These are phyloP conservation scores for Eupithecia vulgata DNA, from an alignment of 2,888 invertebrate genomes.

Conservation along the genomic window DNA sequence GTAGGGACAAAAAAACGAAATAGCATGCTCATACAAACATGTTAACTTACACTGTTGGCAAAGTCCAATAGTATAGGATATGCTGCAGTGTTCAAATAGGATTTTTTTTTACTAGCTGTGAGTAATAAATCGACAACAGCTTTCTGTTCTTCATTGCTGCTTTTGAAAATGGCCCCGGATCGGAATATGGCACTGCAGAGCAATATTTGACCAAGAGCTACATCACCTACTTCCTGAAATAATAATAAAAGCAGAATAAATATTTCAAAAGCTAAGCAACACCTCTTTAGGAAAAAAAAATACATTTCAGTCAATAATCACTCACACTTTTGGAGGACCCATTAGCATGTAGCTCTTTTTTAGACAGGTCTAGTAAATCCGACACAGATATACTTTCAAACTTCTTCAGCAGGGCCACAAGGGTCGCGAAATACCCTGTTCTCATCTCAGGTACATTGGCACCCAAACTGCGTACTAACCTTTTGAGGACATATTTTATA, in stretches of 20 bases:
- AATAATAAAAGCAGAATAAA: neutral
- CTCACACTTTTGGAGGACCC: conserved; percentile 88
- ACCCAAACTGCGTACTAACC: conserved; percentile 89
- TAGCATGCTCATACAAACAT: no score
- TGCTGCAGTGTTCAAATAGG: conserved; percentile 85
- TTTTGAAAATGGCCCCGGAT: conserved; percentile 83
- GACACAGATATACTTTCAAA: conserved; percentile 77
- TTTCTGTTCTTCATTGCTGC: conserved; percentile 75
- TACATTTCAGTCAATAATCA: neutral
- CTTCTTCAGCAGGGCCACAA: conserved; percentile 85
- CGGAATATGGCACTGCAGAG: conserved; percentile 88
- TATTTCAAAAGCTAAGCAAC: neutral
- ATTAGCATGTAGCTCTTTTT: conserved; percentile 86
- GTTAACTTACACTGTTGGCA: conserved; percentile 77
- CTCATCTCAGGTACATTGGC: conserved; percentile 86
- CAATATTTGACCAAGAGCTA: conserved; percentile 88
- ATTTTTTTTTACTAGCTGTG: conserved; percentile 84
- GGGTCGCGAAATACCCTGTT: conserved; percentile 87
- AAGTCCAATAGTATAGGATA: conserved; percentile 86
- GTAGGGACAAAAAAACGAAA: no score
- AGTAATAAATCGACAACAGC: conserved; percentile 70
- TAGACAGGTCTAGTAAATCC: conserved; percentile 84
- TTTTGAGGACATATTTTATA: conserved; percentile 86
- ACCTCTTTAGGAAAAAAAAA: neutral
- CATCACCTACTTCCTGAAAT: conserved; percentile 88